Evolutionary conservation across 2,113 vertebrate species (phyloP), one percentile per base, ranked within the genome.

Genomic region (Gadus macrocephalus): DNA sequence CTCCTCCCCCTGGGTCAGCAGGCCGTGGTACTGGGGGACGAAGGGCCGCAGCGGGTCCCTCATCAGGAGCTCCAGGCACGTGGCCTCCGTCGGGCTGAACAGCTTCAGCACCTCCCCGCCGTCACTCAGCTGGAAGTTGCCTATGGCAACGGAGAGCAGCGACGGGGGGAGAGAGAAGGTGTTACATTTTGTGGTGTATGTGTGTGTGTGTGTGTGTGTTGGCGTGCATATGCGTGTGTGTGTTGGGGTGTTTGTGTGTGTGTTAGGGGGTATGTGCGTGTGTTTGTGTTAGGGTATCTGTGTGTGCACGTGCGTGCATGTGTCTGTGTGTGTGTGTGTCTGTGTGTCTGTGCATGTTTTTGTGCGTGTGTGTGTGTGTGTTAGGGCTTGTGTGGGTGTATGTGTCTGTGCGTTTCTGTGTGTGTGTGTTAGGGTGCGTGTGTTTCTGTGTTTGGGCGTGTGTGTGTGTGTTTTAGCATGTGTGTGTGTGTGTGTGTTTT

Each of bases 51-150:
- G 82, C 0, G 70, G 59, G 64, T 94, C 93, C 11, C 53, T 78
- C 93, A 94, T 94, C 58, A 94, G 87, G 42, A 38, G 60, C 19
- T 87, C 81, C 76, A 94, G 83, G 0, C 93, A 94, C 20, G 78
- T 76, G 5, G 85, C 90, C 81, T 94, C 93, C 62, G 86, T 78
- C 5, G 90, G 83, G 59, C 84, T 92, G 82, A 90, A 91, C 68
- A 87, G 88, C 78, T 94, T 94, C 75, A 94, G 82, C 71, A 94
- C 93, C 81, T 92, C 91, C 0, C 93, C 93, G 16, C 86, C 78
- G 56, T 92, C 90, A 65, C 92, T 90, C 66, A 89, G 84, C 69
- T 89, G 89, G 72, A 94, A 91, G 77, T 93, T 92, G 70, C 92
- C 93, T 94, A 70, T 35, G 31, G 27, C 66, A 64, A 61, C 58